These are phyloP conservation scores for Aurelia sp. DNA, from an alignment of 30 jellyfish, hydroid and myxozoan genomes.

Conservation along the genomic window DNA sequence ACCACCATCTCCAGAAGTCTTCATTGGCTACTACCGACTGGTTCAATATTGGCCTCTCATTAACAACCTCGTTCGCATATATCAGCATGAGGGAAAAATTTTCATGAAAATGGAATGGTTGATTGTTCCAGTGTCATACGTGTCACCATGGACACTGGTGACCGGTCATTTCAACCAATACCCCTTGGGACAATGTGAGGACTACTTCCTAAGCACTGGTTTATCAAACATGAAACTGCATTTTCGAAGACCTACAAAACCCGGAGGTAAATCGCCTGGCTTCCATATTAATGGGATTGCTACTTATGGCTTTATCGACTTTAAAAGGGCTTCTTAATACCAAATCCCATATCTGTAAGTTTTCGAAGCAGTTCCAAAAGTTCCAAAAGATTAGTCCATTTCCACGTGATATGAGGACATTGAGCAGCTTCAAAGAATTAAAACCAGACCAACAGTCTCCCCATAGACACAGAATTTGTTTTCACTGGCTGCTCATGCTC, in stretches of 20 bases:
- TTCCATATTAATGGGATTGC: constrained; percentile 60
- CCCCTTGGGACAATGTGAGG: constrained; percentile 61
- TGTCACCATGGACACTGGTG: constrained; percentile 54
- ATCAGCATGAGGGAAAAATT: constrained; percentile 9
- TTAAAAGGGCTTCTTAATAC: constrained; percentile 18
- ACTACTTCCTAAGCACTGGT: constrained; percentile 42
- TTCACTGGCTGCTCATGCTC: too few species aligned
- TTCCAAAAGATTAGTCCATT: too few species aligned
- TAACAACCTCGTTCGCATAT: constrained; percentile 24
- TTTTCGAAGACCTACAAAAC: constrained; percentile 45
- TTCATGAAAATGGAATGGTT: constrained; percentile 69
- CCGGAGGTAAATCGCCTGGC: constrained; percentile 65
- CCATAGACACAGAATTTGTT: too few species aligned
- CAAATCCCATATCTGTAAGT: too few species aligned
- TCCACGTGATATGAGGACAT: too few species aligned
- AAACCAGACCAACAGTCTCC: too few species aligned
- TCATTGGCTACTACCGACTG: constrained; percentile 62
- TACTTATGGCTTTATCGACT: constrained; percentile 61
- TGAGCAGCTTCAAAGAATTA: too few species aligned
- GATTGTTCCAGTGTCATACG: constrained; percentile 48
- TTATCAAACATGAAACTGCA: constrained; percentile 30
- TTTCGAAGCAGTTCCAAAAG: too few species aligned
- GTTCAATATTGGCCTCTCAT: constrained; percentile 82
- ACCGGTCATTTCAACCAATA: constrained; percentile 61
- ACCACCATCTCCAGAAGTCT: constrained; percentile 61